Evolutionary conservation across 2,888 invertebrate genomes (phyloP).

Genomic region (Ellobium chinense): DNA sequence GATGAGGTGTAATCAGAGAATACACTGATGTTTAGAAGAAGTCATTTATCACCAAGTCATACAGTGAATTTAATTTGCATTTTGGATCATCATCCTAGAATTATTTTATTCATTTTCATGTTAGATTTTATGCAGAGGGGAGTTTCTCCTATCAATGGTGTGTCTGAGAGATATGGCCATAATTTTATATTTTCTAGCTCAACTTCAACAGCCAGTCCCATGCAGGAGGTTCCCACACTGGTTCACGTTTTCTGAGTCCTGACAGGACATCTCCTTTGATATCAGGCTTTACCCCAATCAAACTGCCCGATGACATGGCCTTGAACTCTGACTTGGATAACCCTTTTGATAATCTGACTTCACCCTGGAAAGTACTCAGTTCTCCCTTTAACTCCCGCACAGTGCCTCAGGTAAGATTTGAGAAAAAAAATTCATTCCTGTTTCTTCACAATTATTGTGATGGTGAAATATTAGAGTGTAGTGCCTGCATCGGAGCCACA

Average conservation of each 20-base stretch:
- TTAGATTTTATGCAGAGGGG: too few species aligned
- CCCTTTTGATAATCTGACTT: background rate
- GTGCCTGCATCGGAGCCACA: too few species aligned
- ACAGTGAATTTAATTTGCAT: background rate
- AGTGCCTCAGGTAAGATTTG: conserved; percentile 46
- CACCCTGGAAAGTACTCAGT: conserved; percentile 28
- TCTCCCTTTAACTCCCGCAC: conserved; percentile 24
- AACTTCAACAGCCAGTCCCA: conserved; percentile 20
- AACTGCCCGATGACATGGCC: conserved; percentile 55
- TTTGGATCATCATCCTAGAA: too few species aligned
- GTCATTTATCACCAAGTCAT: background rate
- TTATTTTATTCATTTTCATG: background rate
- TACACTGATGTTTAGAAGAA: too few species aligned
- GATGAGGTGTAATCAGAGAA: too few species aligned
- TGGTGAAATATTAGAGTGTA: too few species aligned
- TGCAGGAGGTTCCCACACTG: background rate
- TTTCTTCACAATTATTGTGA: too few species aligned
- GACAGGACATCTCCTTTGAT: background rate
- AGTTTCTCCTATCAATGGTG: too few species aligned
- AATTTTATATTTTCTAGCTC: background rate
- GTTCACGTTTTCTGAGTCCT: background rate
- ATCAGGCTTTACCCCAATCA: conserved; percentile 64
- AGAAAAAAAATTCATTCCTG: too few species aligned
- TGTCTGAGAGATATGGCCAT: too few species aligned
- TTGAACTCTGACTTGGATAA: conserved; percentile 5